Evolutionary conservation across 2,797 vertebrate genomes (phyloP), one percentile per base, ranked within the genome.

Genomic region (Megaceryle alcyon): DNA sequence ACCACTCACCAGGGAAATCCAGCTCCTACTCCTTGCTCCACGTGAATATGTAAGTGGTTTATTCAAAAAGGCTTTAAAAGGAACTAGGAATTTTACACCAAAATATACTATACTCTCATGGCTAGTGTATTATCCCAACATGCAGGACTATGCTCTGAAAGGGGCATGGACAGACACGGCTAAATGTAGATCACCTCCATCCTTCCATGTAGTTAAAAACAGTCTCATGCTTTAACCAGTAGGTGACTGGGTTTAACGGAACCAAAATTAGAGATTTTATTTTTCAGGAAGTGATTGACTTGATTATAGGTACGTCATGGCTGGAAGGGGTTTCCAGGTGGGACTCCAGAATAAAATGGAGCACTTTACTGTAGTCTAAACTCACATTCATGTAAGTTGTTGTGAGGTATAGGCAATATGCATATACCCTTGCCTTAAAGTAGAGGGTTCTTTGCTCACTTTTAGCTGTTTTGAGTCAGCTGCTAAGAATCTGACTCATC

Each of bases 1-100:
- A 95, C 82, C 82, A 82, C 80, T 92, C 95, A 95, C 77, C 17
- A 63, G 96, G 96, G 95, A 95, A 94, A 96, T 94, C 59, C 90
- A 82, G 54, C 77, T 90, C 66, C 79, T 87, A 75, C 57, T 95
- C 65, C 51, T 92, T 94, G 66, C 76, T 94, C 82, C 65, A 72
- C 91, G 66, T 84, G 66, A 95, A 94, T 96, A 93, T 76, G 53
- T 59, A 94, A 94, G 82, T 59, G 69, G 63, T 91, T 94, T 88
- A 86, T 69, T 88, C 63, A 84, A 80, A 87, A 92, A 86, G 54
- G 46, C 12, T 88, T 92, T 95, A 88, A 95, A 92, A 92, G 63
- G 43, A 91, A 26, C 33, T 20, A 72, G 56, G 33, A 91, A 54
- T 93, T 77, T 88, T 77, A 33, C 7, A 20, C 54, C 48, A 3